Conservation (phyloP, 2,888 invertebrate species). For the Boloria euphrosyne region DNA sequence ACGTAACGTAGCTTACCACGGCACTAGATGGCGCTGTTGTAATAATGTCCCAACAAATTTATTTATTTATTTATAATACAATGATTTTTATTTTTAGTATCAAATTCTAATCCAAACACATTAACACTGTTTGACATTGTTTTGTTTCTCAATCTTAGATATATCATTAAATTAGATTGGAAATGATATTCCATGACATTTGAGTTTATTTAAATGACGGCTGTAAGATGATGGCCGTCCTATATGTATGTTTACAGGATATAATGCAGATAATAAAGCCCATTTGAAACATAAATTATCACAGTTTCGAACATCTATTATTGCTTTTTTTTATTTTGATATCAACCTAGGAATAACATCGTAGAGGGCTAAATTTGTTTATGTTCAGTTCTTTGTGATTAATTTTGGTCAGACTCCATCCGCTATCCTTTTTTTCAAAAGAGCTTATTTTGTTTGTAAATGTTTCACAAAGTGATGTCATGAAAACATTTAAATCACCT, state of each 20-base stretch:
- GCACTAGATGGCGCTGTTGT: too few relatives aligned
- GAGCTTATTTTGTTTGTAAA: conserved; percentile 32
- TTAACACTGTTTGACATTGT: not conserved
- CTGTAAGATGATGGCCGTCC: conserved; percentile 8
- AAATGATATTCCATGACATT: not conserved
- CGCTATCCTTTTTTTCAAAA: conserved; percentile 45
- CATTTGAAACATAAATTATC: too few relatives aligned
- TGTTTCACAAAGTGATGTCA: conserved; percentile 22
- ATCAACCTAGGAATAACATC: conserved; percentile 40
- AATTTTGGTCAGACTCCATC: conserved; percentile 40
- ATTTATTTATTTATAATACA: too few relatives aligned
- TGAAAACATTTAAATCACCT: conserved; percentile 27
- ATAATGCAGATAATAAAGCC: conserved; percentile 33
- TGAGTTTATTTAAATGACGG: not conserved
- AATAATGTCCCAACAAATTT: too few relatives aligned
- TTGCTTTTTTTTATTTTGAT: conserved; percentile 43
- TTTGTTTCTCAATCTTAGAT: too few relatives aligned
- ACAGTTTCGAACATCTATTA: conserved; percentile 44
- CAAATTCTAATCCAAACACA: not conserved
- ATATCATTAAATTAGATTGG: too few relatives aligned
- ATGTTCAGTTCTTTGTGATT: conserved; percentile 40
- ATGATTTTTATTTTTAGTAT: not conserved
- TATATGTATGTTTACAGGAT: conserved; percentile 39
- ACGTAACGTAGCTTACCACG: too few relatives aligned
- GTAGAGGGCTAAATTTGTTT: conserved; percentile 42